Base-by-base conservation (phyloP, 1,140 invertebrate species). In the Colletes gigas region DNA sequence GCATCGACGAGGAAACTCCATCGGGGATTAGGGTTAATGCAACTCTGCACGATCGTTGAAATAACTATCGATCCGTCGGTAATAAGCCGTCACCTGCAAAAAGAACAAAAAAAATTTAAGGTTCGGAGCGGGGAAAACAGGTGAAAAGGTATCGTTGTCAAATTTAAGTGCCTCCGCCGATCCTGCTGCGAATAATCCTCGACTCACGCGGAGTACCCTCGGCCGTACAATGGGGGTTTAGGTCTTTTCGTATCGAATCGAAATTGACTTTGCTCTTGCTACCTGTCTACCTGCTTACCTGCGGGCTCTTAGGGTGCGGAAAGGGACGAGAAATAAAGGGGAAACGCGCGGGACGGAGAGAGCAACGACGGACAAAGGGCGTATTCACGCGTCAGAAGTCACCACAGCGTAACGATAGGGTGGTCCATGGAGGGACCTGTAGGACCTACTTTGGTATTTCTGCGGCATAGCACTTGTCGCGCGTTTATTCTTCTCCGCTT, bases 361-460 rank as follows among this genome's bases (percentile, higher is more conserved):
- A 47, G 60, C 44, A 65, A 44, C 55, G 19, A 47, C 63, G 86
- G 88, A 90, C 89, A 90, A 90, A 90, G 87, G 89, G 86, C 80
- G 84, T 88, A 90, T 90, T 90, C 89, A 90, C 88, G 87, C 86
- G 85, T 89, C 88, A 89, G 77, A 88, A 89, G 88, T 90, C 88
- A 88, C 87, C 83, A 83, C 69, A 83, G 83, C 87, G 87, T 88
- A 83, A 88, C 86, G 83, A 73, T 81, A 78, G 83, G 83, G 83
- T 88, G 84, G 83, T 88, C 84, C 81, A 87, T 69, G 72, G 55
- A 60, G 78, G 62, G 79, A 84, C 78, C 85, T 84, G 82, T 80
- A 73, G 81, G 81, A 87, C 85, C 85, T 86, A 81, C 82, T 83
- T 87, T 63, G 84, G 81, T 54, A 83, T 87, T 87, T 86, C 82